A percentile compares a stretch with the other conserved stretches of the same genome.
These are phyloP conservation scores for Spisula subtruncata DNA, from an alignment of 2,888 invertebrate species.

Conservation along the genomic window DNA sequence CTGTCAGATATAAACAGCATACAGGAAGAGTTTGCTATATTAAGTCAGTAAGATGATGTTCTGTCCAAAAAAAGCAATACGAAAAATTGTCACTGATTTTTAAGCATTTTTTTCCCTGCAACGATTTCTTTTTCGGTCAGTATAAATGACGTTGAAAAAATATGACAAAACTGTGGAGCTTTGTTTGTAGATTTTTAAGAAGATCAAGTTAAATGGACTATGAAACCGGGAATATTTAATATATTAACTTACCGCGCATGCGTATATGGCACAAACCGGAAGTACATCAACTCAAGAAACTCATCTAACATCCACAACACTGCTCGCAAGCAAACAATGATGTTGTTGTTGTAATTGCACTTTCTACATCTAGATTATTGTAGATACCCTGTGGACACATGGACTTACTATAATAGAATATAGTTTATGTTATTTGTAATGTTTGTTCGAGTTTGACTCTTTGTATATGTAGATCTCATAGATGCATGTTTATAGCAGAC, in stretches of 20 bases:
- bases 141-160: too few species aligned
- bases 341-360: not conserved
- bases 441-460: not conserved
- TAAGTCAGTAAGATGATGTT: too few species aligned
- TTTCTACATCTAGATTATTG: not conserved
- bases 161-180: too few species aligned
- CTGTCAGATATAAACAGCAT: not conserved
- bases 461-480: constrained; percentile 8
- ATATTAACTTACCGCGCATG: not conserved
- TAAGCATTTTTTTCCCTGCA: too few species aligned
- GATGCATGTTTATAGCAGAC: not conserved
- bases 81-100: too few species aligned
- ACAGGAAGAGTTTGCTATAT: too few species aligned
- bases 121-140: too few species aligned
- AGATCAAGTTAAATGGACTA: constrained; percentile 5
- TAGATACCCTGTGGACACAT: not conserved
- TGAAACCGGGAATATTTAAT: not conserved
- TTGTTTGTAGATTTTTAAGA: not conserved
- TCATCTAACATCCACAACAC: not conserved
- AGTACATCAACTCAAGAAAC: not conserved
- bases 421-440: not conserved
- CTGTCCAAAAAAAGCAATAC: too few species aligned
- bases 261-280: not conserved
- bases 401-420: not conserved
- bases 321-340: not conserved